Evolutionary conservation across 2,888 invertebrate species (phyloP).

Genomic region (Cyaniris semiargus): DNA sequence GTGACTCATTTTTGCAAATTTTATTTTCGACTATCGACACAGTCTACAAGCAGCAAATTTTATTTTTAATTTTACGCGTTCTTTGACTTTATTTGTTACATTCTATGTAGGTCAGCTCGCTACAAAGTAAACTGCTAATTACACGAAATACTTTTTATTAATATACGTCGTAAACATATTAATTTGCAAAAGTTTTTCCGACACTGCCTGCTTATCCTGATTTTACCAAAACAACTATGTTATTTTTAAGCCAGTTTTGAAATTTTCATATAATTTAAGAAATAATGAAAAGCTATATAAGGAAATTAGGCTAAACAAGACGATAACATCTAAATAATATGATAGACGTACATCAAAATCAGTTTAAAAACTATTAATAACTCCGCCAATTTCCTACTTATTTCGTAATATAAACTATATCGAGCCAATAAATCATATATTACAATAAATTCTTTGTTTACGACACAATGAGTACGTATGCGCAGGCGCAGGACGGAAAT

Average conservation of each 20-base stretch:
- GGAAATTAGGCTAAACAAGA: background rate
- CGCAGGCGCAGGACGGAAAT: slow-evolving; percentile 51
- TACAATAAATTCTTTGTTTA: slow-evolving; percentile 38
- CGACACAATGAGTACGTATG: slow-evolving; percentile 32
- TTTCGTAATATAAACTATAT: background rate
- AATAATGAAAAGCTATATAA: background rate
- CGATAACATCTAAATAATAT: background rate
- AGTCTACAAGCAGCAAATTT: slow-evolving; percentile 7
- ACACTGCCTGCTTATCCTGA: background rate
- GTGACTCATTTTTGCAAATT: slow-evolving; percentile 1
- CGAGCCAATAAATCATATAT: slow-evolving; percentile 11
- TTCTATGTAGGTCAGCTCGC: slow-evolving; percentile 7
- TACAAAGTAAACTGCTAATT: background rate
- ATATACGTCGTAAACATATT: background rate
- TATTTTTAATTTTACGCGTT: slow-evolving; percentile 22
- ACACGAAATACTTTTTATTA: background rate
- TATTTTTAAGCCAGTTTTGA: too few species aligned
- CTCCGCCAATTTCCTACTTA: background rate
- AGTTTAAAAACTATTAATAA: background rate
- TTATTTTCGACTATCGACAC: slow-evolving; percentile 17
- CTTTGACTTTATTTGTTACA: slow-evolving; percentile 24
- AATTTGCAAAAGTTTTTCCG: background rate
- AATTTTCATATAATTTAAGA: too few species aligned
- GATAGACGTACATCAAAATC: too few species aligned
- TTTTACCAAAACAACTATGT: background rate